A percentile compares a stretch with the other conserved stretches of the same genome.
Conservation (phyloP, 2,797 vertebrate genomes). For the Astyanax mexicanus region DNA sequence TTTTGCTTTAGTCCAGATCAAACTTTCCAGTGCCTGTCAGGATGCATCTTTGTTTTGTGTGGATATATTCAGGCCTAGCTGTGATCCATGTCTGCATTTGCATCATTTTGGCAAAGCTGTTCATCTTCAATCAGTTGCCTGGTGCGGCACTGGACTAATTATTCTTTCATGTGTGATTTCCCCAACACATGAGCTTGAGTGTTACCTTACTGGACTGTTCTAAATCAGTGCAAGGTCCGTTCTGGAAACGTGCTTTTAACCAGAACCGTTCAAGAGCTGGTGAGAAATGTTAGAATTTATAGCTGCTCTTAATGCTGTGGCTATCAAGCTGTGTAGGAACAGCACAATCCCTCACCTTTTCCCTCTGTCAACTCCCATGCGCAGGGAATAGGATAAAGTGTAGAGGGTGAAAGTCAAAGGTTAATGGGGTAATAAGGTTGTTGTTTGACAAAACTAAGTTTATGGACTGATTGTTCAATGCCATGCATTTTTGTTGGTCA, state of each 20-base stretch:
- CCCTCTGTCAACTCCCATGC: constrained; percentile 33
- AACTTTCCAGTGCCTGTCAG: not conserved
- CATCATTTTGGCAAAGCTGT: not conserved
- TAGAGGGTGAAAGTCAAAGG: constrained; percentile 39
- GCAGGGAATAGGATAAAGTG: constrained; percentile 20
- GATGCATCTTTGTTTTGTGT: not conserved
- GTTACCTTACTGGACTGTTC: constrained; percentile 20
- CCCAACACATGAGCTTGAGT: not conserved
- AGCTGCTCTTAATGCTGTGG: not conserved
- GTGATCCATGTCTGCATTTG: not conserved
- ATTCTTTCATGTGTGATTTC: constrained; percentile 8
- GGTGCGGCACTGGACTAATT: not conserved
- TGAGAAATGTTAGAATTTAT: constrained; percentile 12
- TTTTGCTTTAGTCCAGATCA: not conserved
- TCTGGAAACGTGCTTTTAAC: not conserved
- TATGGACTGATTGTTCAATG: not conserved
- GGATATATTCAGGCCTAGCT: not conserved
- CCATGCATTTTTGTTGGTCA: not conserved
- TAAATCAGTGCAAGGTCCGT: constrained; percentile 11
- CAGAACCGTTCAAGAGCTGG: not conserved
- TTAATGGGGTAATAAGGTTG: constrained; percentile 3
- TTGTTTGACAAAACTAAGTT: not conserved
- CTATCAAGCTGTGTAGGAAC: constrained; percentile 15
- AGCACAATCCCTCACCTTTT: constrained; percentile 2
- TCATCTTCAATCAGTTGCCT: not conserved